phyloP scores from a whole-genome alignment of 1,140 invertebrate genomes.

The Sinella curviseta region DNA sequence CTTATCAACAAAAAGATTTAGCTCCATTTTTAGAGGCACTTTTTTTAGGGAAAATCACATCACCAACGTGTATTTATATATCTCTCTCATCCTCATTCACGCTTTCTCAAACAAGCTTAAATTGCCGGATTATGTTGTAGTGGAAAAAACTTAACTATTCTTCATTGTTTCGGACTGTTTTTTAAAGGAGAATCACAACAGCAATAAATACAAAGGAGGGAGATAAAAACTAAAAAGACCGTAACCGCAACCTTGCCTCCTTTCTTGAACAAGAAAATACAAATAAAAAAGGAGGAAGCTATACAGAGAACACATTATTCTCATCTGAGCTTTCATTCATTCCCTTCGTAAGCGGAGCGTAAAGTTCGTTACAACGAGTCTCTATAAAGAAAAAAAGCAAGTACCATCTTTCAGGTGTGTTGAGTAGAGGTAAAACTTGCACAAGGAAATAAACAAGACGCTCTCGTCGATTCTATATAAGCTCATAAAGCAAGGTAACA shows the following conservation, averaged over 20 bases:
- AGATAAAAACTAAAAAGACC: not conserved
- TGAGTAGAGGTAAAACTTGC: too few relatives aligned
- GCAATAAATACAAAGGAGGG: too few relatives aligned
- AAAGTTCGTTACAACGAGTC: not conserved
- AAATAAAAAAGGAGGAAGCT: not conserved
- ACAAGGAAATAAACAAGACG: too few relatives aligned
- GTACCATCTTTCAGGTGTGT: too few relatives aligned
- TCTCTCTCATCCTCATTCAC: not conserved
- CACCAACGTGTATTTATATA: not conserved
- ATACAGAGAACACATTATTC: not conserved
- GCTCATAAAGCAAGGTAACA: too few relatives aligned
- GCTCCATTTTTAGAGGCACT: not conserved
- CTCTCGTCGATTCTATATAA: too few relatives aligned
- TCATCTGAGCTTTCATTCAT: too few relatives aligned
- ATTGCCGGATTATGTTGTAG: not conserved
- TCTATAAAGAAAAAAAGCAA: too few relatives aligned
- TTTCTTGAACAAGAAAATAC: not conserved
- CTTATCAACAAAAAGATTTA: not conserved
- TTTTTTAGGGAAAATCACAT: not conserved
- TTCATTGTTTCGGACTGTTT: too few relatives aligned
- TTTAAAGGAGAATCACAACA: too few relatives aligned
- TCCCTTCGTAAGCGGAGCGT: not conserved
- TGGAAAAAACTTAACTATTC: too few relatives aligned
- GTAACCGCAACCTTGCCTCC: not conserved
- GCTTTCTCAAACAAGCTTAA: not conserved